Base-by-base conservation (phyloP, 2,797 vertebrate genomes). In the Apogon talboti region DNA sequence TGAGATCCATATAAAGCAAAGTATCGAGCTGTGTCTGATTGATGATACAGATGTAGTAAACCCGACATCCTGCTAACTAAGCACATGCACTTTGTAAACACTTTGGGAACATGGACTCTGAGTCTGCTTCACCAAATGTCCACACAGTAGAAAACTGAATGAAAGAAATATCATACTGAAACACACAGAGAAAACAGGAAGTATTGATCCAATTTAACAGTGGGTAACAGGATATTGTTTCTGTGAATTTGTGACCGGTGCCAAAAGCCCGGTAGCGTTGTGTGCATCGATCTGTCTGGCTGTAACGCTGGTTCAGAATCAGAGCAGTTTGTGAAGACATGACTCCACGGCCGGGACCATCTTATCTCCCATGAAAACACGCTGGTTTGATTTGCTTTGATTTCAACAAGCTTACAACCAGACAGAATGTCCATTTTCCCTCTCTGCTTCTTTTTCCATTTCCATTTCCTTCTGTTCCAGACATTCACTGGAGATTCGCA, bases 221-320 rank as follows among this genome's bases (percentile, higher is more conserved):
- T 41, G 11, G 47, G 24, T 48, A 68, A 52, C 51, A 28, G 16
- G 46, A 79, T 61, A 49, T 58, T 51, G 49, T 56, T 73, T 75
- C 67, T 62, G 53, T 56, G 33, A 50, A 68, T 71, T 53, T 64
- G 48, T 19, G 59, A 61, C 47, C 11, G 6, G 33, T 48, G 59
- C 38, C 52, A 72, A 62, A 68, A 42, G 63, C 40, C 43, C 1
- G 4, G 16, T 41, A 51, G 49, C 61, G 45, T 33, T 57, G 19
- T 60, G 58, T n/a, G 44, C 50, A 79, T 80, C 7, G 62, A 86
- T 70, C 61, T 4, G 48, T 63, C 42, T 59, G 45, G 16, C 16
- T 72, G 44, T 44, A 57, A 70, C 63, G n/a, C 11, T 35, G 15
- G 38, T 64, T 66, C 44, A 66, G 35, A 58, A 55, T 56, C 49